These are phyloP conservation scores for Bradypus variegatus DNA, from an alignment of 2,797 vertebrate species.

Conservation along the genomic window DNA sequence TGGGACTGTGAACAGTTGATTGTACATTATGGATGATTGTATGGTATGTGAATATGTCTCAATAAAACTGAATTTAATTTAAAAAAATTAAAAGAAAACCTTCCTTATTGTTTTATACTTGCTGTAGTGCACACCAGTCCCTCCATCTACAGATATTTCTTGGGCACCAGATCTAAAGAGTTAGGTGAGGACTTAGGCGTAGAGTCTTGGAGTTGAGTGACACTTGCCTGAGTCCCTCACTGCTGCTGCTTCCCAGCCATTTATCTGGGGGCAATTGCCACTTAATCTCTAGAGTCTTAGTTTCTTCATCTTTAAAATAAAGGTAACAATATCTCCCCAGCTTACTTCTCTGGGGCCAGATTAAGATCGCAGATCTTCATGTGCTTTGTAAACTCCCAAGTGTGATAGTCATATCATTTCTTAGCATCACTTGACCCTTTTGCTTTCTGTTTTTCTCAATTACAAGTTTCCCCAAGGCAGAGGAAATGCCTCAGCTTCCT, in stretches of 20 bases:
- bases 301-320: background rate
- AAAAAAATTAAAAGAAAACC: too few species aligned
- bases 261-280: background rate
- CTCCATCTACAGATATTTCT: background rate
- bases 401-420: too few species aligned
- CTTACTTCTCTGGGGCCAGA: background rate
- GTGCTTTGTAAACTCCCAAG: background rate
- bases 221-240: background rate
- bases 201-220: background rate
- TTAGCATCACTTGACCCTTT: background rate
- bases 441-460: background rate
- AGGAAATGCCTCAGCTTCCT: background rate
- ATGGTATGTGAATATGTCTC: too few species aligned
- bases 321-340: background rate
- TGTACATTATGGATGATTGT: too few species aligned
- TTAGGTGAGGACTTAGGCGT: rapidly evolving
- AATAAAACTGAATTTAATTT: too few species aligned
- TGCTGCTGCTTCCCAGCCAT: too few species aligned
- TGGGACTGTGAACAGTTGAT: too few species aligned
- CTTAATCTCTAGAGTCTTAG: background rate
- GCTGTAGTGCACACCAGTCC: background rate
- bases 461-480: background rate
- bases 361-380: rapidly evolving
- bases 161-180: background rate
- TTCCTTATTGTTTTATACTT: background rate